Conservation (phyloP, 2,797 vertebrate species). For the Gallinago nigripennis region DNA sequence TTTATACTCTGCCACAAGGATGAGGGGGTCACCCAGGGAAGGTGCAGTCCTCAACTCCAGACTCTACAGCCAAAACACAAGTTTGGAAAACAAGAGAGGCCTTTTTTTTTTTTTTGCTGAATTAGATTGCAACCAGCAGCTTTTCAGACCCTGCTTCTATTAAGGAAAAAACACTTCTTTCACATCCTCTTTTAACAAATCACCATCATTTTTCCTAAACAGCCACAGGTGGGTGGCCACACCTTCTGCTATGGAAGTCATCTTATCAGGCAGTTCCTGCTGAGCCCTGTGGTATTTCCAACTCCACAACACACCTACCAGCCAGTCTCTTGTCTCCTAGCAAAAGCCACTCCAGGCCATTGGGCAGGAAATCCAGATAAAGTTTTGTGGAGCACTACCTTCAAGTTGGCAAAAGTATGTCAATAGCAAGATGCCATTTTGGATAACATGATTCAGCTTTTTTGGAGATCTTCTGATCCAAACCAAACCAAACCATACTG, state of each 20-base stretch:
- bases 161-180: fast-evolving
- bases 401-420: background rate
- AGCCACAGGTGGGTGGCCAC: background rate
- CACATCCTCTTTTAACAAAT: background rate
- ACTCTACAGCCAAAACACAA: background rate
- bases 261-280: background rate
- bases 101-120: background rate
- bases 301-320: background rate
- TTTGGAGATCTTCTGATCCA: background rate
- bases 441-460: background rate
- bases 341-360: background rate
- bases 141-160: fast-evolving
- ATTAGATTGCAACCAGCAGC: background rate
- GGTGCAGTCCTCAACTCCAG: background rate
- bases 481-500: background rate
- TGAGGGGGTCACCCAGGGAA: background rate
- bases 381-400: background rate
- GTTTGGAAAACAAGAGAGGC: background rate
- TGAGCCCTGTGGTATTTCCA: background rate
- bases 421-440: background rate
- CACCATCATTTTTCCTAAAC: background rate
- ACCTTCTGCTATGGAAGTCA: background rate
- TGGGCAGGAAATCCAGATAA: background rate
- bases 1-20: background rate
- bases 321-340: background rate